These are phyloP conservation scores for Tapirus indicus DNA, from an alignment of 2,797 vertebrate genomes.

Conservation along the genomic window DNA sequence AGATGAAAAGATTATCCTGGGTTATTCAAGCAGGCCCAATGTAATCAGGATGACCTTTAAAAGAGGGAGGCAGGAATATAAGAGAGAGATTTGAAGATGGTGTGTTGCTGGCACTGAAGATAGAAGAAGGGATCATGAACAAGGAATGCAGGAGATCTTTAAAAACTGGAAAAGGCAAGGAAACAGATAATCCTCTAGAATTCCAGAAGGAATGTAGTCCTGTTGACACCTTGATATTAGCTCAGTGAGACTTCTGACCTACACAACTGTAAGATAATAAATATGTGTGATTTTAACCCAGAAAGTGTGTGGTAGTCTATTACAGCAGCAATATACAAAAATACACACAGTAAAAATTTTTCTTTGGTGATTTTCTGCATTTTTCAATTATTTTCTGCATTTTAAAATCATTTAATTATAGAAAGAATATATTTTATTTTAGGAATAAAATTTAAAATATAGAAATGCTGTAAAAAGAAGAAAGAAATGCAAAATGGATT, in stretches of 20 bases:
- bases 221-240: neutral
- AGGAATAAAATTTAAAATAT: conserved; percentile 19
- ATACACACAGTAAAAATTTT: neutral
- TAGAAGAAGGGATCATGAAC: neutral
- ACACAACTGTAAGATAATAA: neutral
- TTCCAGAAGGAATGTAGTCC: neutral
- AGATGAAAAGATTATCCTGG: neutral
- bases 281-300: neutral
- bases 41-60: neutral
- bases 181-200: neutral
- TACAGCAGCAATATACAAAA: neutral
- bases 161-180: neutral
- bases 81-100: neutral
- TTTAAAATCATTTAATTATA: conserved; percentile 27
- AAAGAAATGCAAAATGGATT: neutral
- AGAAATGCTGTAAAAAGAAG: neutral
- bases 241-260: neutral
- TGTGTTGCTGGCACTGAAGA: neutral
- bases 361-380: neutral
- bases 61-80: neutral
- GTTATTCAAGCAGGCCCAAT: neutral
- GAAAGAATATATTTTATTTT: conserved; percentile 16
- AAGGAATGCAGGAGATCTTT: neutral
- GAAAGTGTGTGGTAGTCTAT: neutral
- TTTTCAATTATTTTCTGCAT: neutral